These are phyloP conservation scores for Brachionus asplanchnoidis DNA, from an alignment of 1,140 invertebrate species.

Conservation along the genomic window DNA sequence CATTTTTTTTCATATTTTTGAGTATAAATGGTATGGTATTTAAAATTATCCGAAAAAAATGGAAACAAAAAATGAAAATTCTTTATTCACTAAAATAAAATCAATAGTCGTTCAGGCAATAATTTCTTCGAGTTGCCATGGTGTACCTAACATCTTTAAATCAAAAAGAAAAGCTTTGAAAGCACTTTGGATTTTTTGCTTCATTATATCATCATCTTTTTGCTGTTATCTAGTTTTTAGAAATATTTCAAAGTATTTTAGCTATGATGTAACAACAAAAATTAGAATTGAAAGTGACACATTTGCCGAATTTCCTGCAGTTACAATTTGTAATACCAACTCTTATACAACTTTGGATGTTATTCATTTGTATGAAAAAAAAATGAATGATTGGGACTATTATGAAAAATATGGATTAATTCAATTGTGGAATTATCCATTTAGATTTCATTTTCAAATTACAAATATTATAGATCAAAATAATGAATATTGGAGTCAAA, in stretches of 20 bases:
- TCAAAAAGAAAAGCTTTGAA: neutral
- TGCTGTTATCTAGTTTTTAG: neutral
- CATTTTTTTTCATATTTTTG: too few relatives aligned
- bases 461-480: too few relatives aligned
- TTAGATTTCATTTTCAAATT: too few relatives aligned
- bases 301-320: neutral
- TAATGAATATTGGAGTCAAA: too few relatives aligned
- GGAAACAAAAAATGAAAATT: too few relatives aligned
- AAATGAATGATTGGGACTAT: too few relatives aligned
- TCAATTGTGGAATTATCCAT: too few relatives aligned
- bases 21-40: too few relatives aligned
- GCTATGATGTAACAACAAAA: neutral
- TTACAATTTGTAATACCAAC: constrained; percentile 5
- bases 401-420: too few relatives aligned
- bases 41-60: too few relatives aligned
- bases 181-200: neutral
- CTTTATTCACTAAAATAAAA: too few relatives aligned
- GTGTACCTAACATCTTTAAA: constrained; percentile 9
- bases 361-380: neutral
- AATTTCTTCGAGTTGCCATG: neutral
- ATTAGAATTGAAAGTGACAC: neutral
- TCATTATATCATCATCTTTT: neutral
- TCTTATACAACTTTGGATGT: neutral
- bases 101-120: neutral
- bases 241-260: neutral